Percentiles rank a stretch among this genome's conserved stretches.
These are phyloP conservation scores for Syngnathus typhle DNA, from an alignment of 2,113 vertebrate genomes.

Conservation along the genomic window DNA sequence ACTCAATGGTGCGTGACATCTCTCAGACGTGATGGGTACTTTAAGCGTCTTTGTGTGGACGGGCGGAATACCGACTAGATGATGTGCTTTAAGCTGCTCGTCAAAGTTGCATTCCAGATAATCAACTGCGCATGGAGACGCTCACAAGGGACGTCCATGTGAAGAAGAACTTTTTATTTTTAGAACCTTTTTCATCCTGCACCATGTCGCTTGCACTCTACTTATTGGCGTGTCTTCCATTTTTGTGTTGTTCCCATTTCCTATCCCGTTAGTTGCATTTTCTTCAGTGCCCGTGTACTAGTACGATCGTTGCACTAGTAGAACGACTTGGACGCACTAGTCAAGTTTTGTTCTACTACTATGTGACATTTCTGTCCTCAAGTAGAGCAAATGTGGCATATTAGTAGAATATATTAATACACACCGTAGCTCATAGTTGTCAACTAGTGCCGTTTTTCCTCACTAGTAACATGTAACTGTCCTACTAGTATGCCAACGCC, in stretches of 20 bases:
- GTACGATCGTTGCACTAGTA: not conserved
- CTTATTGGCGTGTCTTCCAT: not conserved
- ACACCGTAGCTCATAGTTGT: too few relatives aligned
- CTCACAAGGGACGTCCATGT: conserved; percentile 10
- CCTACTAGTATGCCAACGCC: too few relatives aligned
- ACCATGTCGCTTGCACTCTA: not conserved
- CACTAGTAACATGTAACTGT: too few relatives aligned
- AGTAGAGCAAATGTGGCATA: too few relatives aligned
- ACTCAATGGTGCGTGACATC: conserved; percentile 21
- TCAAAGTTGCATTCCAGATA: conserved; percentile 30
- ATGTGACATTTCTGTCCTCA: not conserved
- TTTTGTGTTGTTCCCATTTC: conserved; percentile 6
- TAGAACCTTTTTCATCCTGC: not conserved
- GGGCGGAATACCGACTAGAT: conserved; percentile 24
- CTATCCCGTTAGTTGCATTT: not conserved
- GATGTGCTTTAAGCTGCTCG: conserved; percentile 45
- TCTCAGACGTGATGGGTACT: conserved; percentile 1
- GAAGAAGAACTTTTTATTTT: not conserved
- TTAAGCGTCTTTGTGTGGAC: conserved; percentile 6
- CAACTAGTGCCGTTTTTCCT: too few relatives aligned
- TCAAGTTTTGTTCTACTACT: not conserved
- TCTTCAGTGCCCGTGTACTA: not conserved
- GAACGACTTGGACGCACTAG: not conserved
- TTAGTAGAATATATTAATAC: too few relatives aligned
- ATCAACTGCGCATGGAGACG: conserved; percentile 21